Evolutionary conservation across 2,797 vertebrate genomes (phyloP), one percentile per base, ranked within the genome.

Genomic region (Enteromius radiatus): DNA sequence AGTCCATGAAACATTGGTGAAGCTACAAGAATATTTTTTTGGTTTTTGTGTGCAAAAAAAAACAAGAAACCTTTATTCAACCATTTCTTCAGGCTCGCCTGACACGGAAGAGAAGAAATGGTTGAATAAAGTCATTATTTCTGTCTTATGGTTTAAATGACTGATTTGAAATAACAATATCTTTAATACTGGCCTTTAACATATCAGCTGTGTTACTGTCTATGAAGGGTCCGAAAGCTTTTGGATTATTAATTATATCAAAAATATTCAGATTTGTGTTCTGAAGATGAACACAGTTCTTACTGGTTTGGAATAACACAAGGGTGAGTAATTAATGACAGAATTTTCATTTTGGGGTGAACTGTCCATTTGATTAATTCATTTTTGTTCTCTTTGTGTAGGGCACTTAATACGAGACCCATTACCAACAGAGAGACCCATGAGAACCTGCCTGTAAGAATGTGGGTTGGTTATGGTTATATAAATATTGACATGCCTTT

Each of bases 351-450:
- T 63, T 63, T 63, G 15, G 26, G 26, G 26, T 28, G 11, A 17
- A 63, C 26, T 7, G 28, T 63, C 1, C 12, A 26, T 63, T 63
- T 63, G 17, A 31, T 23, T 11, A 26, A 78, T 80, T 84, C 78
- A 87, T 90, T 88, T 88, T 82, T 83, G 54, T 85, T 86, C 21
- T 82, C 33, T 76, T 28, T 31, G 68, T 80, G 73, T 75, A 45
- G 52, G 69, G 70, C 76, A 86, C 87, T 80, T 86, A 89, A 88
- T 84, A 56, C 85, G 74, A 52, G 64, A 28, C 26, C 41, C n/a
- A 11, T 74, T 49, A n/a, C 52, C 26, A 33, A 47, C 23, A 76
- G 43, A 61, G 26, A 65, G 33, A 78, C 21, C 21, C 38, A 75
- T 59, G 43, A 36, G 23, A 54, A 43, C 47, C 23, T 73, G 26